Evolutionary conservation across 2,888 invertebrate genomes (phyloP), one percentile per base, ranked within the genome.

Genomic region (Cheilosia vulpina): DNA sequence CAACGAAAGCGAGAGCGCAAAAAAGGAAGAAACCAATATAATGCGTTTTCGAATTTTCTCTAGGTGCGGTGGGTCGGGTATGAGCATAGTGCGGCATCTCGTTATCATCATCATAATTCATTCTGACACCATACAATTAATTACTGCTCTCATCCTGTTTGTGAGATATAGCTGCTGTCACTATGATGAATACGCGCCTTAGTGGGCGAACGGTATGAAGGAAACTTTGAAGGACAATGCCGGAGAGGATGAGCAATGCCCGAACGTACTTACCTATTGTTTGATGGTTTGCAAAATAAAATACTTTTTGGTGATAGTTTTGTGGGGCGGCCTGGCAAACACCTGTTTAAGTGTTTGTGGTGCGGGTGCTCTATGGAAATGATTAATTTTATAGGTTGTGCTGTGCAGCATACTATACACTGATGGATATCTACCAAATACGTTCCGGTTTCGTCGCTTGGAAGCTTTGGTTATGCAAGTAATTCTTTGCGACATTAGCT

Each of bases 101-200:
- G 38, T 41, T 15, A 38, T 21, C 38, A 58, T 58, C 38, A 58
- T 38, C 38, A 58, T 58, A 38, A 58, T 38, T 58, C 58, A 58
- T 38, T 58, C 17, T 21, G 58, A 13, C 58, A 38, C 34, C 4
- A 58, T 58, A 38, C 52, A 57, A 57, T 34, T 57, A 58, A 58
- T 58, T 58, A 58, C 38, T 38, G 13, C 15, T 58, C 58, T 19
- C 34, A 38, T 58, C 58, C 58, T 58, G 38, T 58, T 11, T 19
- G 41, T 38, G 58, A 58, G 58, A 58, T 41, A 58, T 58, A 38
- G 58, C 58, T 52, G 15, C 52, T 52, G 52, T 52, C 52, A 52
- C 21, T 52, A 0, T 24, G 52, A 52, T 52, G 24, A 52, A 52
- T 52, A 52, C 52, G 31, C 31, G 31, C 7, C n/a, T 27, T 52